These are phyloP conservation scores for Acanthosoma haemorrhoidale DNA, from an alignment of 2,888 invertebrate genomes.

Conservation along the genomic window DNA sequence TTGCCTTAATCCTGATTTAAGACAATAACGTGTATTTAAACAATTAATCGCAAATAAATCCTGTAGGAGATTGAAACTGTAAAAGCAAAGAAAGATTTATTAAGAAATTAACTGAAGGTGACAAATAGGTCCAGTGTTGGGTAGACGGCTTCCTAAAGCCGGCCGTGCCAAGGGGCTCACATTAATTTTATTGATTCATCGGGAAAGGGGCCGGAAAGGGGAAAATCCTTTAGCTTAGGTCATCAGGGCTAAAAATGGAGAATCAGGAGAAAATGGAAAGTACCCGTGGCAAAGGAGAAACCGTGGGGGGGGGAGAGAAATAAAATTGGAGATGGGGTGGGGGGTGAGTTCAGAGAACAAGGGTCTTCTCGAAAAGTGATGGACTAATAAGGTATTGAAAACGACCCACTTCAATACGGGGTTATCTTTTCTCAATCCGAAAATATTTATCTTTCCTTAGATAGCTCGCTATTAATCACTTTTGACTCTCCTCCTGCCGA, in stretches of 20 bases:
- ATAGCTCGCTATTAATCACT: constrained; percentile 12
- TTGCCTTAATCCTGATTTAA: not conserved
- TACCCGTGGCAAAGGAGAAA: no score
- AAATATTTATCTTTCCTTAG: not conserved
- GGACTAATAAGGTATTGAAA: not conserved
- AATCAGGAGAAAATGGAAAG: not conserved
- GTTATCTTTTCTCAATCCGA: constrained; percentile 1
- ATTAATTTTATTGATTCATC: constrained; percentile 14
- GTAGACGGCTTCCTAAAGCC: not conserved
- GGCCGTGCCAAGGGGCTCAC: not conserved
- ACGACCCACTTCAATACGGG: not conserved
- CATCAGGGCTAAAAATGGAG: constrained; percentile 10
- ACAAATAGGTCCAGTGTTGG: not conserved
- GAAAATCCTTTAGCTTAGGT: constrained; percentile 1
- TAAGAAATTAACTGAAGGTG: constrained; percentile 12
- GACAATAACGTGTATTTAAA: not conserved
- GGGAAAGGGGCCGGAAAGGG: not conserved
- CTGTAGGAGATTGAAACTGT: not conserved
- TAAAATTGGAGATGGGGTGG: not conserved
- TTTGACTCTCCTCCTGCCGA: not conserved
- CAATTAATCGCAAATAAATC: not conserved
- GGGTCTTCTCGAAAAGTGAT: not conserved
- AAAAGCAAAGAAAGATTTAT: not conserved
- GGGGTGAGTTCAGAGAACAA: no score
- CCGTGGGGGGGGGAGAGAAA: no score